phyloP scores from a whole-genome alignment of 1,140 invertebrate species.

The Drosophila subobscura region DNA sequence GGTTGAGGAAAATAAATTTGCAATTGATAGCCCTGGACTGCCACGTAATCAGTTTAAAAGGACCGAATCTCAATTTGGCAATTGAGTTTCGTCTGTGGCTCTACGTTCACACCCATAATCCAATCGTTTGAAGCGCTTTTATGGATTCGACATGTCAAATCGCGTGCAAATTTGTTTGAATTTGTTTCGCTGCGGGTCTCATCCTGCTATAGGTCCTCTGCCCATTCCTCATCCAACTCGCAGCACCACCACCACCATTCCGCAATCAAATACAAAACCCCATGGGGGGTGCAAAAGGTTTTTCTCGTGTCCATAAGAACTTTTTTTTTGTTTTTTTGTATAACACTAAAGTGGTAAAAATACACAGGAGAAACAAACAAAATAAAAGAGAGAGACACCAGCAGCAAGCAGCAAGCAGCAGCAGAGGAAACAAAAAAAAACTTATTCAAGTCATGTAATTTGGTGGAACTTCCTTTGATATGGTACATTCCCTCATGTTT shows the following conservation, averaged over 20 bases:
- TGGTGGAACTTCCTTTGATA: constrained; percentile 48
- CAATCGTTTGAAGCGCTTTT: constrained; percentile 68
- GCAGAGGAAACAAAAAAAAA: constrained; percentile 30
- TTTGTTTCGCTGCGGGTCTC: constrained; percentile 29
- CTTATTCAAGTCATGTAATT: constrained; percentile 51
- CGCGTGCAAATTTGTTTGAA: constrained; percentile 65
- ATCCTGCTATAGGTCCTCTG: too few relatives aligned
- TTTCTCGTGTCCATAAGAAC: constrained; percentile 39
- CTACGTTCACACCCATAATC: constrained; percentile 60
- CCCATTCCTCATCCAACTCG: too few relatives aligned
- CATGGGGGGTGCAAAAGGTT: constrained; percentile 27
- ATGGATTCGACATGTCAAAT: constrained; percentile 72
- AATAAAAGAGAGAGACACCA: constrained; percentile 11
- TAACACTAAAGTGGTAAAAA: constrained; percentile 39
- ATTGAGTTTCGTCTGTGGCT: constrained; percentile 41
- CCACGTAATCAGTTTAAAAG: constrained; percentile 73
- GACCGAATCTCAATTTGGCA: constrained; percentile 57
- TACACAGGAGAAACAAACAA: constrained; percentile 15
- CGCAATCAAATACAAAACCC: constrained; percentile 34
- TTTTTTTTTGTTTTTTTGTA: constrained; percentile 23
- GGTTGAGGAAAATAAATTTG: constrained; percentile 53
- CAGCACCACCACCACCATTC: too few relatives aligned
- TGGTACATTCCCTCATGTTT: constrained; percentile 47
- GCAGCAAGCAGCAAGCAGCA: constrained; percentile 3
- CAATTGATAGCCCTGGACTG: constrained; percentile 59